These are phyloP conservation scores for Scarus forsteni DNA, from an alignment of 2,797 vertebrate species.

Conservation along the genomic window DNA sequence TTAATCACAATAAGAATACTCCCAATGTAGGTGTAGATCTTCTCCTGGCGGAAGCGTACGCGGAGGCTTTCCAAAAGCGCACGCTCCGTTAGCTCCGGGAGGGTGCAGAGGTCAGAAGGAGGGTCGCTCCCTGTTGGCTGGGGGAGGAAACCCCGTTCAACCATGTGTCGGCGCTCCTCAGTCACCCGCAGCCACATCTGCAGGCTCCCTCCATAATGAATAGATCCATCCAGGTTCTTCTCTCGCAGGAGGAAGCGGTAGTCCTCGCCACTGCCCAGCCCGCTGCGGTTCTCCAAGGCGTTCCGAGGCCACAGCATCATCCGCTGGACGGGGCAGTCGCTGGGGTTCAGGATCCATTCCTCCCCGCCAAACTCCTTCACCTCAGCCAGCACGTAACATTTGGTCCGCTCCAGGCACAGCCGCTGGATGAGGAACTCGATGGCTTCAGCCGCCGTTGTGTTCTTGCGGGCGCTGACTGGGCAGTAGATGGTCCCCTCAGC, in stretches of 20 bases:
- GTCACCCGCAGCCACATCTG: slow-evolving; percentile 97
- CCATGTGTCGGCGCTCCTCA: slow-evolving; percentile 91
- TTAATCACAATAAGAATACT: slow-evolving; percentile 97
- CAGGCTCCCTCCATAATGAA: slow-evolving; percentile 92
- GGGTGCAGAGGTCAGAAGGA: slow-evolving; percentile 91
- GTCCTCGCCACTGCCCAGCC: slow-evolving; percentile 88
- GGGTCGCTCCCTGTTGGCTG: slow-evolving; percentile 92
- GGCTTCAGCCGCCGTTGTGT: slow-evolving; percentile 94
- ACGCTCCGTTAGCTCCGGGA: slow-evolving; percentile 93
- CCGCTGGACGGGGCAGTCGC: slow-evolving; percentile 94
- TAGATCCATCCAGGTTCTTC: slow-evolving; percentile 96
- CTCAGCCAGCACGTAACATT: slow-evolving; percentile 95
- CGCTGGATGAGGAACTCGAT: slow-evolving; percentile 92
- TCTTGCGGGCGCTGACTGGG: slow-evolving; percentile 92
- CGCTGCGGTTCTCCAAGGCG: slow-evolving; percentile 92
- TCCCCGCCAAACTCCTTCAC: slow-evolving; percentile 98
- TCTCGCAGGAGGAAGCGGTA: slow-evolving; percentile 96
- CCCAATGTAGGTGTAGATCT: slow-evolving; percentile 97
- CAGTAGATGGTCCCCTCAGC: slow-evolving; percentile 97
- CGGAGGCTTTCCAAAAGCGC: slow-evolving; percentile 93
- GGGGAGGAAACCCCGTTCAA: slow-evolving; percentile 95
- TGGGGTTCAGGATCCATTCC: slow-evolving; percentile 98
- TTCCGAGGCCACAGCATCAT: slow-evolving; percentile 97
- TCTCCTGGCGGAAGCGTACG: slow-evolving; percentile 95
- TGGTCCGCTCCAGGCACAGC: slow-evolving; percentile 91